Conservation (phyloP, 2,113 vertebrate species). For the Istiophorus platypterus region DNA sequence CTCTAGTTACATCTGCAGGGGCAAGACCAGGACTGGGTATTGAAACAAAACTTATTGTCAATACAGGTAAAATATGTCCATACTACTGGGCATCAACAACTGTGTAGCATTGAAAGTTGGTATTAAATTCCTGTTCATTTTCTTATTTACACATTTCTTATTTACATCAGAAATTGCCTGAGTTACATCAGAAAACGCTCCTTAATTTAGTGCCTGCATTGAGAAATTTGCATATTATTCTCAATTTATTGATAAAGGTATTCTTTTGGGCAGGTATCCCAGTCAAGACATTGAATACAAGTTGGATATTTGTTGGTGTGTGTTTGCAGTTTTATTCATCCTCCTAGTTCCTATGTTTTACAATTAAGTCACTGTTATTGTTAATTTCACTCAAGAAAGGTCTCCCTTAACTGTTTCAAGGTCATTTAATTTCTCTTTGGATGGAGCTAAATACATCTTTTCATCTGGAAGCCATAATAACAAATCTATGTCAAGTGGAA, state of each 20-base stretch:
- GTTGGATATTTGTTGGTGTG: background rate
- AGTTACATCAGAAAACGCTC: too few species aligned
- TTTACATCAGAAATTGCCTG: background rate
- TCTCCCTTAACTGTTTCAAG: too few species aligned
- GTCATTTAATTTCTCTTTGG: background rate
- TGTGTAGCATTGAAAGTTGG: background rate
- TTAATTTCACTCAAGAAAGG: background rate
- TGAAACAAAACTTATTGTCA: background rate
- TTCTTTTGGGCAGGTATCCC: too few species aligned
- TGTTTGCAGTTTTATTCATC: background rate
- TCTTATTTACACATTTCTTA: background rate
- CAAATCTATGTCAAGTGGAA: background rate
- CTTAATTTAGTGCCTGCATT: too few species aligned
- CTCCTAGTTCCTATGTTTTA: background rate
- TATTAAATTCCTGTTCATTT: background rate
- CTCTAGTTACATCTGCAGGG: background rate
- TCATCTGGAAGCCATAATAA: slow-evolving; percentile 6
- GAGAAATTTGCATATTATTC: background rate
- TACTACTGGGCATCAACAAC: background rate
- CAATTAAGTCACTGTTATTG: background rate
- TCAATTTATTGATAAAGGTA: background rate
- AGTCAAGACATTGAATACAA: background rate
- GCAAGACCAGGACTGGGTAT: too few species aligned
- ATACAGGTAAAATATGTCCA: background rate
- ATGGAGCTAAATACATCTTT: background rate